phyloP scores from a whole-genome alignment of 92 coral and sea anemone genomes.

The Nematostella vectensis region DNA sequence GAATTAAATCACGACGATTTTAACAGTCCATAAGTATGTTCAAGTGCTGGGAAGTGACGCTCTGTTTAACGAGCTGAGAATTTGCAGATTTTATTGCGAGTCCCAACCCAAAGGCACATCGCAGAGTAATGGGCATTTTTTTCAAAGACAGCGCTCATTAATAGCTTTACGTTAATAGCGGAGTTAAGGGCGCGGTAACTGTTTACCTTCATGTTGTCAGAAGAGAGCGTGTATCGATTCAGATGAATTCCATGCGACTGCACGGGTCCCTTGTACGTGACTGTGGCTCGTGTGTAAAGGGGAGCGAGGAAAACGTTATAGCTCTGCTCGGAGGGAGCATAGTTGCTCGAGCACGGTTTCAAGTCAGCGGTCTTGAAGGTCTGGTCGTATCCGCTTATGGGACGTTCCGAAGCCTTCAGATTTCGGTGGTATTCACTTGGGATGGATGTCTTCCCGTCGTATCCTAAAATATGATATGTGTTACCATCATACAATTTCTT shows the following conservation, averaged over 20 bases:
- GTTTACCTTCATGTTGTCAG: slow-evolving; percentile 18
- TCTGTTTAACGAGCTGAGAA: too few species aligned
- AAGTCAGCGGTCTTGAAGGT: slow-evolving; percentile 41
- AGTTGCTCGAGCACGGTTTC: slow-evolving; percentile 42
- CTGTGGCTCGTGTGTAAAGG: slow-evolving; percentile 21
- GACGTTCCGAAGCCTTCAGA: slow-evolving; percentile 28
- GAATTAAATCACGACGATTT: too few species aligned
- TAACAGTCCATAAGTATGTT: too few species aligned
- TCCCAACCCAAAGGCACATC: too few species aligned
- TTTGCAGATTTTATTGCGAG: too few species aligned
- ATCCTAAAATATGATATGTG: too few species aligned
- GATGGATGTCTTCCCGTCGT: slow-evolving; percentile 35
- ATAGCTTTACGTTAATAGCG: too few species aligned
- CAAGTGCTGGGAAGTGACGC: too few species aligned
- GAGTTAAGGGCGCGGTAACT: too few species aligned
- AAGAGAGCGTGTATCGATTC: slow-evolving; percentile 41
- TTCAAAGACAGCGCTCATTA: too few species aligned
- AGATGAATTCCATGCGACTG: slow-evolving; percentile 34
- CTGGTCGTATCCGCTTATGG: slow-evolving; percentile 42
- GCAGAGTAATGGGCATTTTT: too few species aligned
- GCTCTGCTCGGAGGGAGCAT: slow-evolving; percentile 18
- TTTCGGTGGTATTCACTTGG: slow-evolving; percentile 36
- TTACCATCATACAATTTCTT: too few species aligned
- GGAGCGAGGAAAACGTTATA: slow-evolving; percentile 48
- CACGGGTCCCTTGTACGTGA: slow-evolving; percentile 36